Conservation (phyloP, 2,888 invertebrate genomes). For the Euproctis similis region DNA sequence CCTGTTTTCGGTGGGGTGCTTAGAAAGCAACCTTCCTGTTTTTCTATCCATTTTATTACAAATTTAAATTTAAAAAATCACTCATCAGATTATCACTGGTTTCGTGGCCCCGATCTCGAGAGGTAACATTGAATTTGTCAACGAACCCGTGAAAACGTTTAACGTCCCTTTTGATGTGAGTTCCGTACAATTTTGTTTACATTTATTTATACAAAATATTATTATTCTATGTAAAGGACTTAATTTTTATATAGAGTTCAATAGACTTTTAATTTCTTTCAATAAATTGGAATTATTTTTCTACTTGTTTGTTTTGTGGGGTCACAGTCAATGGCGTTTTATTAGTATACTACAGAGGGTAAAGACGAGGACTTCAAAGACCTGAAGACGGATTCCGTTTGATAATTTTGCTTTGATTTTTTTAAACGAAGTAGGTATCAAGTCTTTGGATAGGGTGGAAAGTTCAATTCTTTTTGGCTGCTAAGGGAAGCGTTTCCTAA, state of each 20-base stretch:
- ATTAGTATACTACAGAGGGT: slow-evolving; percentile 5
- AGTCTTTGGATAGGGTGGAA: no score
- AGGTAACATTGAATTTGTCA: slow-evolving; percentile 39
- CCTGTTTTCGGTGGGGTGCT: no score
- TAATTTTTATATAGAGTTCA: slow-evolving; percentile 25
- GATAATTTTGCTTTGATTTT: slow-evolving; percentile 16
- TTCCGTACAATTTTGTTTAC: slow-evolving; percentile 20
- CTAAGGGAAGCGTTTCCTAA: no score
- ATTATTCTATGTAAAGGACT: slow-evolving; percentile 17
- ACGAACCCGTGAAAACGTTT: slow-evolving; percentile 35
- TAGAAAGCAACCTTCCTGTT: no score
- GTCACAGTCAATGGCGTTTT: slow-evolving; percentile 4
- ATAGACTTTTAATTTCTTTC: slow-evolving; percentile 17
- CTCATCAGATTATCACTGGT: background rate
- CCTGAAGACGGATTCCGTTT: slow-evolving; percentile 3
- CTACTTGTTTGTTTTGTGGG: slow-evolving; percentile 11
- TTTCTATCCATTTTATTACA: no score
- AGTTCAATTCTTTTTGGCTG: no score
- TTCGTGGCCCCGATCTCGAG: slow-evolving; percentile 15
- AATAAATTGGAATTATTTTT: slow-evolving; percentile 14
- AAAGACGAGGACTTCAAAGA: slow-evolving; percentile 3
- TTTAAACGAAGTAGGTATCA: no score
- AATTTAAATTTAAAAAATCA: no score
- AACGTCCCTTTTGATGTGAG: slow-evolving; percentile 28
- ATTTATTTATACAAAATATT: slow-evolving; percentile 16